These are phyloP conservation scores for Chironex yamaguchii DNA, from an alignment of 30 jellyfish, hydroid and myxozoan genomes.

Conservation along the genomic window DNA sequence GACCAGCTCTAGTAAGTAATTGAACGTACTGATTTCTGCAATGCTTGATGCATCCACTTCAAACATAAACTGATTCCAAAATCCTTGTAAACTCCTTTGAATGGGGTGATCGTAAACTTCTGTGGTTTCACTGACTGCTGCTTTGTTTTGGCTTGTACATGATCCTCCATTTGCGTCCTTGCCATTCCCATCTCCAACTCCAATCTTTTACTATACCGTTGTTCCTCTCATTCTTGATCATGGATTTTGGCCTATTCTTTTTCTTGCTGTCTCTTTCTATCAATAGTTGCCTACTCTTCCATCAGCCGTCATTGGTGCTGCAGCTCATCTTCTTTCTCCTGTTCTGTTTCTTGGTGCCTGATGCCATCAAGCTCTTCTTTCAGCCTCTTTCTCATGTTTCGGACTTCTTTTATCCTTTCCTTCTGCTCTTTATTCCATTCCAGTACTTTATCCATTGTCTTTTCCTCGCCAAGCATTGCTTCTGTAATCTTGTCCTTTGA, in stretches of 20 bases:
- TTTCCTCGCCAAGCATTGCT: constrained; percentile 26
- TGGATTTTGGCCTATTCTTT: constrained; percentile 9
- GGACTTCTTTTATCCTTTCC: constrained; percentile 34
- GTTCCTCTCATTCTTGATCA: background rate
- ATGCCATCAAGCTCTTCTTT: constrained; percentile 14
- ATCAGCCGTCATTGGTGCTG: constrained; percentile 46
- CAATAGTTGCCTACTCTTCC: background rate
- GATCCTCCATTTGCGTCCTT: background rate
- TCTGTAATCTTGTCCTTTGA: constrained; percentile 19
- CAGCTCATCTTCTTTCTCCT: constrained; percentile 12
- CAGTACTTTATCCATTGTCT: constrained; percentile 3
- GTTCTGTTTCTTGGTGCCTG: background rate
- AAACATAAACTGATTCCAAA: constrained; percentile 70
- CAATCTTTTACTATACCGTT: background rate
- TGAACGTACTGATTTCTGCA: constrained; percentile 70
- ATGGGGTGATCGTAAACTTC: constrained; percentile 11
- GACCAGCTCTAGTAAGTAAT: constrained; percentile 68
- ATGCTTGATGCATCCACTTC: constrained; percentile 57
- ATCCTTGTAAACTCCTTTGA: constrained; percentile 21
- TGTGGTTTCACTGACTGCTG: constrained; percentile 43
- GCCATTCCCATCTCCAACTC: background rate
- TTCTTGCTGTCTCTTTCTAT: background rate
- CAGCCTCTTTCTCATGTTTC: constrained; percentile 47
- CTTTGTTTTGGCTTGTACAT: constrained; percentile 36
- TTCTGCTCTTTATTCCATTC: constrained; percentile 62